These are phyloP conservation scores for Chloebia gouldiae DNA, from an alignment of 2,113 vertebrate genomes.

Conservation along the genomic window DNA sequence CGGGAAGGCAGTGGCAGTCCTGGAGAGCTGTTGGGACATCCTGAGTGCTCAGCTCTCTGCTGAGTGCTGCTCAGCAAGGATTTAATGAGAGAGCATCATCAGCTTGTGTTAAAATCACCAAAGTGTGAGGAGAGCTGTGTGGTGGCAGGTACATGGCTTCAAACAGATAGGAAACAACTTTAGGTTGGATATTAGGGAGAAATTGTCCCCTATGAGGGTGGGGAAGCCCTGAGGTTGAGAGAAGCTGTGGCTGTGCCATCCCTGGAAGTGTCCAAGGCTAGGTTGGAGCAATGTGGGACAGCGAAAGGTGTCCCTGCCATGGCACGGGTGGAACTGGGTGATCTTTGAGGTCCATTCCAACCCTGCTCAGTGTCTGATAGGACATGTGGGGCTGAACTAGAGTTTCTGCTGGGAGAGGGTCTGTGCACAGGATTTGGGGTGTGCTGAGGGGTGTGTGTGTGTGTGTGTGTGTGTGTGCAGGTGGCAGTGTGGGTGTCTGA, in stretches of 20 bases:
- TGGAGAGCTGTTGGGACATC: neutral
- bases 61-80: neutral
- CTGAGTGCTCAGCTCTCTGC: neutral
- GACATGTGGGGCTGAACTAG: fast-evolving
- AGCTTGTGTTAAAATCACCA: neutral
- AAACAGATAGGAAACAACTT: neutral
- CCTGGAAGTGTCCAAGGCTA: neutral
- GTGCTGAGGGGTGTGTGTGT: neutral
- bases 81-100: fast-evolving
- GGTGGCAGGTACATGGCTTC: fast-evolving
- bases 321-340: neutral
- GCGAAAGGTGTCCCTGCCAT: neutral
- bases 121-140: neutral
- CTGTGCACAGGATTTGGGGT: fast-evolving
- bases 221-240: neutral
- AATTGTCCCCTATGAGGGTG: neutral
- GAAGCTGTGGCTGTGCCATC: neutral
- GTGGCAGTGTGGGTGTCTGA: fast-evolving
- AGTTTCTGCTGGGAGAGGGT: neutral
- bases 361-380: neutral
- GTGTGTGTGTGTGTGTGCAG: too few species aligned
- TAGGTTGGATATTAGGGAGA: neutral
- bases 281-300: fast-evolving
- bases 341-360: neutral
- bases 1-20: fast-evolving